Base-by-base conservation (phyloP, 2,888 invertebrate genomes). In the Drosophila anomalata region DNA sequence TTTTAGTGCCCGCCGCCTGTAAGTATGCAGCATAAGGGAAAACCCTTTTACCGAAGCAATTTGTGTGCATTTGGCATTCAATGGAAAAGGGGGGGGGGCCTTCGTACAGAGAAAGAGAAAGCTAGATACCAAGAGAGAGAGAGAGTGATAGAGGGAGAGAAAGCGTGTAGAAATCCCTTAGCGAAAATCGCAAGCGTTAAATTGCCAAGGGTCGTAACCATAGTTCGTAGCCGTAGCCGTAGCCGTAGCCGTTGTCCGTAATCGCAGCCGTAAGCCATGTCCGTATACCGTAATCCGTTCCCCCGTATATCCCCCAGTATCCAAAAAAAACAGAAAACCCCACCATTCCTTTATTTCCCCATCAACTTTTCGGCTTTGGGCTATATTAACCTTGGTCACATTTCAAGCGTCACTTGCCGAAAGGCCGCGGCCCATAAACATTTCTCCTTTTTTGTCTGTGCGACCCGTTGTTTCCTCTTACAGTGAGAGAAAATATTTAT, bases 31-130 rank as follows among this genome's bases (percentile, higher is more conserved):
- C 70, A 33, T 14, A 29, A 55, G 33, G 39, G 69, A 61, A 51
- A 69, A 50, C 24, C 61, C 46, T 51, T 51, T 55, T 69, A 31
- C 70, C 54, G 36, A 50, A 63, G 71, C 79, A 79, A 79, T 82
- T 79, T 79, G 82, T 79, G 85, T 79, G 82, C 82, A 82, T 82
- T 81, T 76, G 82, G 85, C 81, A 81, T 85, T 81, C 81, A 81
- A 81, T 81, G 79, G 82, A 73, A 75, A 68, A 79, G 66, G 65
- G 62, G 66, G 65, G 62, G 65, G 62, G 47, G 17, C 17, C 17
- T 17, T 17, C 17, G 17, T 17, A 17, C 17, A 17, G 17, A 17
- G 17, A 17, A 41, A 14, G 42, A 42, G 42, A 42, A 20, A 17
- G 20, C 17, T 20, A 42, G 42, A 20, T 17, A 17, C 17, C n/a